Evolutionary conservation across 2,888 invertebrate genomes (phyloP), one percentile per base, ranked within the genome.

Genomic region (Chalcis sispes): DNA sequence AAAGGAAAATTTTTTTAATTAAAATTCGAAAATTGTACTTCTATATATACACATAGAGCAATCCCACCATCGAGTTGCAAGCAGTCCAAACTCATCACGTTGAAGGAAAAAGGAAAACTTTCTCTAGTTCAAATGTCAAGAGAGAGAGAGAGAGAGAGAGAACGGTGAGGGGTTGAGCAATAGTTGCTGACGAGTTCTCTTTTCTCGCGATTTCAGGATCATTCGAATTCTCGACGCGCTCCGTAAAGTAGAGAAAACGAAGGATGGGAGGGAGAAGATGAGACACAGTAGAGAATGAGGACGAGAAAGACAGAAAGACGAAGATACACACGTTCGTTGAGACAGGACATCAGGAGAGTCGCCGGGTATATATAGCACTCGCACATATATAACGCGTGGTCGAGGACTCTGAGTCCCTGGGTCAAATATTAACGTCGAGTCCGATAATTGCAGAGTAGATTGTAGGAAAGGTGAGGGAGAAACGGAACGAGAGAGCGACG

Each of bases 371-470:
- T 48, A 36, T 29, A 36, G 42, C 46, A 69, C 50, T 27, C 40
- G 25, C 32, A 32, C 20, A 18, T n/a, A 70, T 40, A 70, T 56
- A 23, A 7, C 15, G 23, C 8, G 15, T 8, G 69, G 77, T 20
- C 20, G 80, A 81, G 59, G 66, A 66, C 27, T n/a, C n/a, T n/a
- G 48, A 50, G 15, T 54, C 80, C n/a, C 80, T 78, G 83, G 83
- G 84, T 87, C 87, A 88, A 88, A 88, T 88, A 88, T 88, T 87
- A 88, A 88, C 87, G 87, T 85, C 83, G 84, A 82, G 85, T 82
- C 84, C 85, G 88, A 88, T 88, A 88, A 88, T 88, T 88, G 85
- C 88, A 85, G 87, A 88, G 87, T 87, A 59, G 77, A 73, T 74
- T 71, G 58, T 69, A 58, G 52, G 52, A 64, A 64, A n/a, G 50